Conservation (phyloP, 2,888 invertebrate genomes). For the Geophilus truncorum region DNA sequence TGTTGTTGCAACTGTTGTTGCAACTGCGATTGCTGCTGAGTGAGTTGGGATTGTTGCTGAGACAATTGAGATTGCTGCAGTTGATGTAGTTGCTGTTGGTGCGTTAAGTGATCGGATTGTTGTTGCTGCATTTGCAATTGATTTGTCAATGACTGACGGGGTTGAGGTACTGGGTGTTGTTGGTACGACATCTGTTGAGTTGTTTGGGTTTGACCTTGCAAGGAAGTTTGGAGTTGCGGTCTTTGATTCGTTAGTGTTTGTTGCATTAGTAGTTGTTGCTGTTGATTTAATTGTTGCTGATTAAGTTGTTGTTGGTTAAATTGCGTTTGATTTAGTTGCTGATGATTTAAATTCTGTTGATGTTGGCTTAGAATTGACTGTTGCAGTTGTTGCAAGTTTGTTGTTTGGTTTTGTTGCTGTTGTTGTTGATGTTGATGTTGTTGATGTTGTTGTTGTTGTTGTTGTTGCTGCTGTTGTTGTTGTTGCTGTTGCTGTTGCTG, state of each 20-base stretch:
- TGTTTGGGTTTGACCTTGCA: slow-evolving; percentile 28
- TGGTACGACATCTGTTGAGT: slow-evolving; percentile 36
- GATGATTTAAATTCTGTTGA: slow-evolving; percentile 37
- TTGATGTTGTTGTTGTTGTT: neutral
- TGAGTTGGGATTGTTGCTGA: too few species aligned
- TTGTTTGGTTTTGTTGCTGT: neutral
- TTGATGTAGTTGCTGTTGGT: too few species aligned
- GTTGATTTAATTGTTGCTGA: slow-evolving; percentile 35
- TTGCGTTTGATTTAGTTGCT: slow-evolving; percentile 35
- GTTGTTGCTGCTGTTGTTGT: neutral
- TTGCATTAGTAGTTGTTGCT: too few species aligned
- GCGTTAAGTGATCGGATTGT: too few species aligned
- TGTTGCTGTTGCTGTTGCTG: too few species aligned
- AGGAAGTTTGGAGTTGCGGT: slow-evolving; percentile 34
- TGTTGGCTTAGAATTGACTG: neutral
- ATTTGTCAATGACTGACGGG: neutral
- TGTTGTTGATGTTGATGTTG: neutral
- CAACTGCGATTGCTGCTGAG: too few species aligned
- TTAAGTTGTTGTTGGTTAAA: slow-evolving; percentile 38
- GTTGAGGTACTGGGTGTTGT: slow-evolving; percentile 38
- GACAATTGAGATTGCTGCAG: too few species aligned
- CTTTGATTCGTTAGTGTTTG: slow-evolving; percentile 34
- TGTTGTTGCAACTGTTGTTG: slow-evolving; percentile 39
- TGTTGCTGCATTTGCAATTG: slow-evolving; percentile 31
- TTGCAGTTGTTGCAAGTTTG: neutral